Evolutionary conservation across 1,140 invertebrate species (phyloP).

Genomic region (Brachystomella parvula): DNA sequence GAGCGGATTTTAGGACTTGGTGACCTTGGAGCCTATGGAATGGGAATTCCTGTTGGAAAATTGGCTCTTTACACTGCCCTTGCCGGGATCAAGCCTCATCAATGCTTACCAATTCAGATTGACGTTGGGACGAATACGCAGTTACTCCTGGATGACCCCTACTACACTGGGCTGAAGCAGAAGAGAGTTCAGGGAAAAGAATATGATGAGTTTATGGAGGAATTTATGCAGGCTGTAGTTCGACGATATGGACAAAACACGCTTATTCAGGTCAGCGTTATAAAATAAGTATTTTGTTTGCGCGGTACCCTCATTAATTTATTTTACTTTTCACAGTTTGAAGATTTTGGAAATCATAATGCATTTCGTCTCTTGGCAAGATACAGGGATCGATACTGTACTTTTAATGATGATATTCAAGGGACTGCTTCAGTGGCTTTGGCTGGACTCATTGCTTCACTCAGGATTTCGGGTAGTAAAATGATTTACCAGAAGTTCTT

Average conservation of each 20-base stretch:
- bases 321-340: slow-evolving; percentile 61
- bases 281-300: not conserved
- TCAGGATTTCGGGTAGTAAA: slow-evolving; percentile 64
- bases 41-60: slow-evolving; percentile 91
- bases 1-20: slow-evolving; percentile 86
- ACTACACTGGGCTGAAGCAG: slow-evolving; percentile 86
- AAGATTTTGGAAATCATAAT: slow-evolving; percentile 89
- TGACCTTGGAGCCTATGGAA: slow-evolving; percentile 86
- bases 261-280: slow-evolving; percentile 52
- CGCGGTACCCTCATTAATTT: not conserved
- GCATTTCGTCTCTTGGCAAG: slow-evolving; percentile 77
- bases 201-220: slow-evolving; percentile 92
- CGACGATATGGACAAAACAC: slow-evolving; percentile 72
- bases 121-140: slow-evolving; percentile 91
- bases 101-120: slow-evolving; percentile 77
- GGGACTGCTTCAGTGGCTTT: slow-evolving; percentile 70
- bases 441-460: slow-evolving; percentile 76
- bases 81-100: slow-evolving; percentile 81
- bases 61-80: slow-evolving; percentile 82
- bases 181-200: slow-evolving; percentile 65
- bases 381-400: slow-evolving; percentile 77
- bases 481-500: slow-evolving; percentile 74
- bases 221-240: slow-evolving; percentile 90
- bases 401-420: slow-evolving; percentile 95
- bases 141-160: slow-evolving; percentile 70